A percentile compares a stretch with the other conserved stretches of the same genome.
Conservation (phyloP, 2,797 vertebrate species). For the Eulemur rubriventer region DNA sequence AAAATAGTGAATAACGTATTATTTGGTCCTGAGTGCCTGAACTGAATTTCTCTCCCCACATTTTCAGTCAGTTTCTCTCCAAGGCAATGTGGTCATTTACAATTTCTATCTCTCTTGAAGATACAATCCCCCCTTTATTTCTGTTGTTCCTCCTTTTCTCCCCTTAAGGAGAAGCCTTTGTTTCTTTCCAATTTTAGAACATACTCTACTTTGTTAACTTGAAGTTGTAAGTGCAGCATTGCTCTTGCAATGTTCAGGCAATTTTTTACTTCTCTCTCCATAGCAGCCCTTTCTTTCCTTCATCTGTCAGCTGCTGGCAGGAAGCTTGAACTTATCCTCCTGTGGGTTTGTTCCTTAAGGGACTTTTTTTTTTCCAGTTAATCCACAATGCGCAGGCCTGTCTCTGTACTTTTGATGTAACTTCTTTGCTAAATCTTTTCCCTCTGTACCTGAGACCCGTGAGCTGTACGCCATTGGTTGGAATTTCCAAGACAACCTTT, state of each 20-base stretch:
- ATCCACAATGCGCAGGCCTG: neutral
- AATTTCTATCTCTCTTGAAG: conserved; percentile 24
- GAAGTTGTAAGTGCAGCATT: neutral
- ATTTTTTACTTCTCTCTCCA: neutral
- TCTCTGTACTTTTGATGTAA: neutral
- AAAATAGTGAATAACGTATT: neutral
- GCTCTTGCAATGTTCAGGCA: neutral
- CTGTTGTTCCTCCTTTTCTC: neutral
- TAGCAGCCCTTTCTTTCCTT: neutral
- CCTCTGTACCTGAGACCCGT: neutral
- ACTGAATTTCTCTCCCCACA: neutral
- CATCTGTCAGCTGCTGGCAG: neutral
- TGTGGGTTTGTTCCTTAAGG: neutral
- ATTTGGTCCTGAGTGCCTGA: neutral
- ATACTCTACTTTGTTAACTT: neutral
- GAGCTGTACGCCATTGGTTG: neutral
- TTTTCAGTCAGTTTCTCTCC: conserved; percentile 34
- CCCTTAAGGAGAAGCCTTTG: neutral
- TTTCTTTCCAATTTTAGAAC: neutral
- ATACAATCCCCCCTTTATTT: neutral
- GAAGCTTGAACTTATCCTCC: neutral
- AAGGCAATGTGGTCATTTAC: neutral
- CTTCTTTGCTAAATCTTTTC: neutral
- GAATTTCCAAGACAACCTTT: neutral
- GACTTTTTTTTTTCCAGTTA: neutral